Percentiles rank a stretch among this genome's conserved stretches.
Conservation (phyloP, 2,113 vertebrate genomes). For the Pterocles gutturalis region DNA sequence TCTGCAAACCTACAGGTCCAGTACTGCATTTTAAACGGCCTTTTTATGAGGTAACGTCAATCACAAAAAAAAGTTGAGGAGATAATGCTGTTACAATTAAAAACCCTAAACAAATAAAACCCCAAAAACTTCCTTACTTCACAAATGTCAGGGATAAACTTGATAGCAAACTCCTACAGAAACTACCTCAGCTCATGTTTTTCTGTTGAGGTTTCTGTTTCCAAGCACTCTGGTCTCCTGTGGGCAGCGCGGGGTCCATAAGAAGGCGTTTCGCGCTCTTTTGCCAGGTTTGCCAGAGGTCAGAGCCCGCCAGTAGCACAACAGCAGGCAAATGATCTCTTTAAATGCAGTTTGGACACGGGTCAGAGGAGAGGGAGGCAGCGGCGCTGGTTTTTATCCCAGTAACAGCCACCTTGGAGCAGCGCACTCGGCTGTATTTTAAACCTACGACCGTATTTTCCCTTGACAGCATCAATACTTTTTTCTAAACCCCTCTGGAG, state of each 20-base stretch:
- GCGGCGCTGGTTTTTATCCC: accelerated
- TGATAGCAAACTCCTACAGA: not conserved
- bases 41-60: not conserved
- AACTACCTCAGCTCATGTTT: accelerated
- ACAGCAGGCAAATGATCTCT: not conserved
- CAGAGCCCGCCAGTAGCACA: not conserved
- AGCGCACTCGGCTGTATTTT: accelerated
- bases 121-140: not conserved
- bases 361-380: not conserved
- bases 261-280: not conserved
- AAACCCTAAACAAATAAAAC: not conserved
- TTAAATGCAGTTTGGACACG: not conserved
- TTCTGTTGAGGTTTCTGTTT: not conserved
- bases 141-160: not conserved
- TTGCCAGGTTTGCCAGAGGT: not conserved
- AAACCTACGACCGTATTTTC: accelerated
- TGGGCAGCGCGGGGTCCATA: accelerated
- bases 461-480: accelerated
- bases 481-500: accelerated
- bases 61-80: not conserved
- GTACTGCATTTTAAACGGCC: not conserved
- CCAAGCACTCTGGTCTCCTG: accelerated
- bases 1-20: not conserved
- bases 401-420: not conserved
- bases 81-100: not conserved